phyloP scores from a whole-genome alignment of 2,797 vertebrate species.

The Mormyrus hasselquistii region DNA sequence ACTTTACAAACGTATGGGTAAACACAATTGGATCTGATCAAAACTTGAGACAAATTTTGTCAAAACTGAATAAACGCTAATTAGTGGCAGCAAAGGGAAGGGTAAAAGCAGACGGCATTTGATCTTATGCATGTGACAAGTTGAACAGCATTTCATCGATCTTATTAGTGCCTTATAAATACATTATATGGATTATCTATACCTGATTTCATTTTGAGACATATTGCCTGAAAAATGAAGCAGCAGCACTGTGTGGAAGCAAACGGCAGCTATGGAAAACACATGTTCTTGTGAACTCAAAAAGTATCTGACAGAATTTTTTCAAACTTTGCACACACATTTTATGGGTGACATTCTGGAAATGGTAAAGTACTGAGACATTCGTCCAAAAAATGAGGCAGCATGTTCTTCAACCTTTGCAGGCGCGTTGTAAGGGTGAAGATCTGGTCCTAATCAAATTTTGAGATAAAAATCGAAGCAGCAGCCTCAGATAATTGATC shows the following conservation, averaged over 20 bases:
- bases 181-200: not conserved
- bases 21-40: not conserved
- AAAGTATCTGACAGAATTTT: not conserved
- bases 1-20: not conserved
- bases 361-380: not conserved
- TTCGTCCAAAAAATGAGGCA: not conserved
- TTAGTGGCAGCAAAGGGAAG: not conserved
- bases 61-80: not conserved
- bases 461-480: not conserved
- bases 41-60: not conserved
- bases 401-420: not conserved
- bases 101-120: not conserved
- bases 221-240: not conserved
- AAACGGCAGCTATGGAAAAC: not conserved
- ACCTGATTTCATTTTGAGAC: not conserved
- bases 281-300: not conserved
- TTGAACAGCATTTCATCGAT: not conserved
- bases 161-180: not conserved
- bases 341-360: not conserved
- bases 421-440: not conserved
- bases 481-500: not conserved
- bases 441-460: not conserved
- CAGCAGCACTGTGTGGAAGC: not conserved
- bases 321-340: not conserved
- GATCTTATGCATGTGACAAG: not conserved